phyloP scores from a whole-genome alignment of 2,888 invertebrate species.

The Athetis lepigone region DNA sequence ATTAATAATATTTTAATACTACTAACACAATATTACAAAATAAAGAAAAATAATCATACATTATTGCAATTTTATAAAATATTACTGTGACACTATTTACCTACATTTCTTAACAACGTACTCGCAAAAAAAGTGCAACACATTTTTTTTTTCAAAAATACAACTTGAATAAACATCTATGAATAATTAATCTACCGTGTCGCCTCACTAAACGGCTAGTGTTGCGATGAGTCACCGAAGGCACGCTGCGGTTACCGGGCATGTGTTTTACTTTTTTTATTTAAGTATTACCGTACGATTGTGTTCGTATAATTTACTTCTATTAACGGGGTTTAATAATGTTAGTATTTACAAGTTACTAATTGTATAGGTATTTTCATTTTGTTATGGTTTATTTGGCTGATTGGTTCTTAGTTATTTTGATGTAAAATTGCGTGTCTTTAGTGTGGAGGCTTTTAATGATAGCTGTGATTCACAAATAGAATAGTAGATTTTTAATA shows the following conservation, averaged over 20 bases:
- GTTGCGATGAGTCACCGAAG: constrained; percentile 74
- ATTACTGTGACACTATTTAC: too few species aligned
- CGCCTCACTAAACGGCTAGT: constrained; percentile 64
- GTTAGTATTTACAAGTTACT: constrained; percentile 33
- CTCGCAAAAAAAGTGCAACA: neutral
- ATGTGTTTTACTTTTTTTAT: constrained; percentile 64
- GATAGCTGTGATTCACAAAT: too few species aligned
- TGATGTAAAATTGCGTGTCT: neutral
- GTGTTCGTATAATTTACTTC: constrained; percentile 56
- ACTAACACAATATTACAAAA: too few species aligned
- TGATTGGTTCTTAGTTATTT: neutral
- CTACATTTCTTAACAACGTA: too few species aligned
- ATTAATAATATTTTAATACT: too few species aligned
- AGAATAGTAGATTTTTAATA: too few species aligned
- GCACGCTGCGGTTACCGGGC: constrained; percentile 65
- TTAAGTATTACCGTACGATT: constrained; percentile 54
- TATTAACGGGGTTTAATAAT: constrained; percentile 46
- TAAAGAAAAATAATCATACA: too few species aligned
- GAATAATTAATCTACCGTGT: constrained; percentile 59
- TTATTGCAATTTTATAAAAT: too few species aligned
- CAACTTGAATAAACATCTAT: constrained; percentile 21
- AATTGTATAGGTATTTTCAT: constrained; percentile 43
- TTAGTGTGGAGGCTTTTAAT: too few species aligned
- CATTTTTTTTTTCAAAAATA: neutral
- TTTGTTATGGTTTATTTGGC: constrained; percentile 3